Percentiles rank a stretch among this genome's conserved stretches.
These are phyloP conservation scores for Acronicta psi DNA, from an alignment of 2,888 invertebrate species.

Conservation along the genomic window DNA sequence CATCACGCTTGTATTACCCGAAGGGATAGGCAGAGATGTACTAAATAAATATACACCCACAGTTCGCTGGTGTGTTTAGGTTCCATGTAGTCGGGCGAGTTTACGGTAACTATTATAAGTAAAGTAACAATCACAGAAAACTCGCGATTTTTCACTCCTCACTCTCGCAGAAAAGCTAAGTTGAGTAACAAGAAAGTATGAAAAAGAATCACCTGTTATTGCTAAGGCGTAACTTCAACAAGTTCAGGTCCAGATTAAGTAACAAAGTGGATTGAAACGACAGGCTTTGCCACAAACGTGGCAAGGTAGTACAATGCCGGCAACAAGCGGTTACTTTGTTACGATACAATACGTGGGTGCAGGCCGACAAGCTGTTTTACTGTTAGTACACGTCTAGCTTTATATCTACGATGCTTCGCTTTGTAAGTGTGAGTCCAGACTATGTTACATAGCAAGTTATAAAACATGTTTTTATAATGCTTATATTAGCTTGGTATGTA, in stretches of 20 bases:
- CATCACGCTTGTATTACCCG: no score
- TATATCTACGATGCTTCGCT: no score
- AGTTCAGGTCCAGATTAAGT: conserved; percentile 51
- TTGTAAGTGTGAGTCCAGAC: no score
- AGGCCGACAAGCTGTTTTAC: conserved; percentile 18
- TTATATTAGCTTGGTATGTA: no score
- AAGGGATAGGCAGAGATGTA: no score
- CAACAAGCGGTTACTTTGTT: conserved; percentile 35
- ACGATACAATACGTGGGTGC: conserved; percentile 8
- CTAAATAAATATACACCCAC: no score
- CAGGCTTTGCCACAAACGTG: conserved; percentile 46
- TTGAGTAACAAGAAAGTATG: neutral
- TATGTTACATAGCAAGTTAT: no score
- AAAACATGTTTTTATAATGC: no score
- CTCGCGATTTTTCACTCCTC: neutral
- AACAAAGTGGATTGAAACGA: conserved; percentile 54
- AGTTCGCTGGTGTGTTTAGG: no score
- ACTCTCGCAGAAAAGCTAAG: neutral
- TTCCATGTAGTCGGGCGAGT: no score
- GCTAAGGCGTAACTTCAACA: neutral
- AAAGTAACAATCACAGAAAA: no score
- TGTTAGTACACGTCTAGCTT: conserved; percentile 6
- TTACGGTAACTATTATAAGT: no score
- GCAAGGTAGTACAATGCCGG: conserved; percentile 31
- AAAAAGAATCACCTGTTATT: conserved; percentile 1